Conservation (phyloP, 2,888 invertebrate genomes). For the Plusia festucae region DNA sequence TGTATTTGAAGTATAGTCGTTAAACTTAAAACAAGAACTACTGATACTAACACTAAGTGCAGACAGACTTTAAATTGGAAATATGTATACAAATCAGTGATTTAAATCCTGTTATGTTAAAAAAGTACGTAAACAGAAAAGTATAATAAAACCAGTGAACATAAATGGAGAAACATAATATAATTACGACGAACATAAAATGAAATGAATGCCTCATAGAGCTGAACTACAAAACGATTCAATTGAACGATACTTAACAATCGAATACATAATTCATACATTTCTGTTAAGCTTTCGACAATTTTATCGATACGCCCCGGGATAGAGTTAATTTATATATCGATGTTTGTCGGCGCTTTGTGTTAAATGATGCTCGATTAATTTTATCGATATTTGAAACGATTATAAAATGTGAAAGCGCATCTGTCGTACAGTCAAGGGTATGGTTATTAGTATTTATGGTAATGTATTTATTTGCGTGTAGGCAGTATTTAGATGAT, state of each 20-base stretch:
- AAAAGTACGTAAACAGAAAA: not conserved
- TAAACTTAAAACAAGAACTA: no score
- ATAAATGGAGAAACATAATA: slow-evolving; percentile 15
- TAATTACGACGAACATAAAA: slow-evolving; percentile 40
- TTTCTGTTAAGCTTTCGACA: slow-evolving; percentile 66
- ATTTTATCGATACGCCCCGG: slow-evolving; percentile 63
- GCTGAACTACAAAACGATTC: slow-evolving; percentile 54
- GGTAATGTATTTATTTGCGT: slow-evolving; percentile 59
- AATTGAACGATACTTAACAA: slow-evolving; percentile 59
- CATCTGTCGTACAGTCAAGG: slow-evolving; percentile 70
- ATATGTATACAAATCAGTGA: no score
- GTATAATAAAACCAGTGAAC: not conserved
- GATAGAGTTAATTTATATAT: slow-evolving; percentile 63
- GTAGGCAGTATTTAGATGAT: slow-evolving; percentile 1
- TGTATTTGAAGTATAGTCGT: no score
- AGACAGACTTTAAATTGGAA: no score
- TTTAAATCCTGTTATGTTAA: not conserved
- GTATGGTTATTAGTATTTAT: slow-evolving; percentile 59
- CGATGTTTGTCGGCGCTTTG: slow-evolving; percentile 63
- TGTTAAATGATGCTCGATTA: slow-evolving; percentile 66
- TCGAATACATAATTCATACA: slow-evolving; percentile 62
- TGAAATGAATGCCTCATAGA: slow-evolving; percentile 47
- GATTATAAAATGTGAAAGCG: slow-evolving; percentile 64
- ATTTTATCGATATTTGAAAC: slow-evolving; percentile 61
- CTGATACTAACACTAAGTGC: no score